Conservation (phyloP, 2,888 invertebrate genomes). For the Cyaniris semiargus region DNA sequence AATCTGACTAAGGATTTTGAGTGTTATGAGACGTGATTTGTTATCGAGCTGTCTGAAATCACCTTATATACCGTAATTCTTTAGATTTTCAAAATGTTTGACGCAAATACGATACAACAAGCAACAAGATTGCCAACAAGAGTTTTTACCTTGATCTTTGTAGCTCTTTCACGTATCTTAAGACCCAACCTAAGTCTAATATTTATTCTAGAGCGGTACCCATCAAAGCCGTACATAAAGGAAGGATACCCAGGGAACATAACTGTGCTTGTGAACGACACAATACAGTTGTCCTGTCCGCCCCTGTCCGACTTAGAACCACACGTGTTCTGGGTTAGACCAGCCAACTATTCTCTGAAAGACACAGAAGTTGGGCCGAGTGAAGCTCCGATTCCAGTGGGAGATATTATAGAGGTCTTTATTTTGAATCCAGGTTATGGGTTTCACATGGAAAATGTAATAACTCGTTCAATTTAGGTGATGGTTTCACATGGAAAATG, state of each 20-base stretch:
- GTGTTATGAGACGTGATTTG: not conserved
- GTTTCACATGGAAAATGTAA: slow-evolving; percentile 20
- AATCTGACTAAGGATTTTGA: slow-evolving; percentile 12
- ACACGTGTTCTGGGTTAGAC: slow-evolving; percentile 88
- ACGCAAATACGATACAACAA: too few relatives aligned
- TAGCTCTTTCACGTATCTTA: not conserved
- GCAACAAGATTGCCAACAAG: not conserved
- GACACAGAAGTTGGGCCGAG: slow-evolving; percentile 68
- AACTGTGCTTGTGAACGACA: slow-evolving; percentile 87
- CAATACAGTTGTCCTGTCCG: slow-evolving; percentile 88
- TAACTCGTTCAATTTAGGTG: not conserved
- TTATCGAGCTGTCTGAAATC: not conserved
- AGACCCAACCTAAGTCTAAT: not conserved
- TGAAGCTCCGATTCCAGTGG: slow-evolving; percentile 65
- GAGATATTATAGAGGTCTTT: slow-evolving; percentile 68
- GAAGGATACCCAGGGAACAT: slow-evolving; percentile 90
- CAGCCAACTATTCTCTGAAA: slow-evolving; percentile 65
- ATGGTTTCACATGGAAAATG: not conserved
- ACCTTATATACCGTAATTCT: not conserved
- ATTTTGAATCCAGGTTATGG: slow-evolving; percentile 58
- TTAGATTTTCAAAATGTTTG: not conserved
- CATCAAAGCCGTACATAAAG: slow-evolving; percentile 91
- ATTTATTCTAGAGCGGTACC: slow-evolving; percentile 85
- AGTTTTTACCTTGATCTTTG: not conserved
- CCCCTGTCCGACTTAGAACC: slow-evolving; percentile 92